Evolutionary conservation across 2,113 vertebrate genomes (phyloP).

Genomic region (Gambusia holbrooki): DNA sequence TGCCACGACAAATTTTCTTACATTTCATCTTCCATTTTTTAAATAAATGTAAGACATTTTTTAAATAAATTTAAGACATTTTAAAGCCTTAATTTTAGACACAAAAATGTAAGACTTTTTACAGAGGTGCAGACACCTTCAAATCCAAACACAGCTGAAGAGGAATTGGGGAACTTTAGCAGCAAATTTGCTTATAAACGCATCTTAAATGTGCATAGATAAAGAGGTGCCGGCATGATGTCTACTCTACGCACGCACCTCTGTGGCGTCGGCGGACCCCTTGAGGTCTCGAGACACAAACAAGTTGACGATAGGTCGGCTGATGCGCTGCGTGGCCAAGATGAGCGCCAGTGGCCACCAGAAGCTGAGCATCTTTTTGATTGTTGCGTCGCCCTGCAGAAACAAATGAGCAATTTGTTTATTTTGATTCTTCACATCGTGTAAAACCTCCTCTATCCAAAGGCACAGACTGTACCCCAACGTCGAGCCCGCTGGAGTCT

Average conservation of each 20-base stretch:
- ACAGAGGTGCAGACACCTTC: too few relatives aligned
- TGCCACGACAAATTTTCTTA: too few relatives aligned
- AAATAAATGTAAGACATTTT: too few relatives aligned
- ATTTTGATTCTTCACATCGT: background rate
- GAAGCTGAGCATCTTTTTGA: conserved; percentile 97
- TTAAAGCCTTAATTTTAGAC: too few relatives aligned
- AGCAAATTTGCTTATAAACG: background rate
- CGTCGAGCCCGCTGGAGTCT: conserved; percentile 89
- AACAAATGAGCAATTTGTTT: background rate
- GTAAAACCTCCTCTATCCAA: background rate
- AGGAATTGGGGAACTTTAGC: background rate
- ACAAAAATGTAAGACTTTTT: too few relatives aligned
- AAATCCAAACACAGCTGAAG: conserved; percentile 14
- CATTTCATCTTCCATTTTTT: too few relatives aligned
- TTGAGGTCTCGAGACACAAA: conserved; percentile 97
- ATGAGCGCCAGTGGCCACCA: conserved; percentile 99
- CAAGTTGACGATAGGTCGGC: conserved; percentile 96
- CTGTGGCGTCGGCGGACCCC: conserved; percentile 87
- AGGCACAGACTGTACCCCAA: conserved; percentile 82
- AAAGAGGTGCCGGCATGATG: background rate
- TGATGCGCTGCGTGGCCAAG: conserved; percentile 95
- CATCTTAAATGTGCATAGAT: background rate
- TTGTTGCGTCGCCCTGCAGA: conserved; percentile 91
- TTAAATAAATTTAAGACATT: too few relatives aligned
- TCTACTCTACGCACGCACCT: conserved; percentile 80